Conservation (phyloP, 2,888 invertebrate species). For the Heteropelma amictum region DNA sequence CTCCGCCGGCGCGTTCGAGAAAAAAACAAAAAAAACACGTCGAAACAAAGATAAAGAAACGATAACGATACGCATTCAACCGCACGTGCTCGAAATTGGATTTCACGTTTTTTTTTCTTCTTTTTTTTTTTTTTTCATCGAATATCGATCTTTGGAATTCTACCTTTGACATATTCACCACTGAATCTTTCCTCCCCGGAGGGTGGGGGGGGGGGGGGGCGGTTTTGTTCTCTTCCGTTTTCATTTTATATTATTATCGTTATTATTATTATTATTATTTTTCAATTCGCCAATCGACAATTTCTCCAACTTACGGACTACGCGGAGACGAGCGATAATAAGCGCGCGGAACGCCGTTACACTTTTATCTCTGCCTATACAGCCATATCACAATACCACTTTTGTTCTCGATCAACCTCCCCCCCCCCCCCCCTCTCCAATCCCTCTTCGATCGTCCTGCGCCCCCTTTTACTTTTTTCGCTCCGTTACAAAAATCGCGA, state of each 20-base stretch:
- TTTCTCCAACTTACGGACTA: constrained; percentile 19
- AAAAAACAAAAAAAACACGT: neutral
- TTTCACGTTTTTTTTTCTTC: no score
- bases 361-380: constrained; percentile 62
- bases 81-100: neutral
- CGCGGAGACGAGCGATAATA: constrained; percentile 31
- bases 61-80: neutral
- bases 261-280: constrained; percentile 29
- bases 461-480: constrained; percentile 25
- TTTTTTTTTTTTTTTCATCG: no score
- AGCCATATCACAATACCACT: constrained; percentile 68
- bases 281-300: constrained; percentile 51
- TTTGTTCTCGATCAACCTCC: constrained; percentile 45
- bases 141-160: constrained; percentile 44
- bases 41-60: no score
- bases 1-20: neutral
- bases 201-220: no score
- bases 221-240: neutral
- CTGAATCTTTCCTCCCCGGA: constrained; percentile 17
- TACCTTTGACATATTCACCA: constrained; percentile 46
- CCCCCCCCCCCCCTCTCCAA: neutral
- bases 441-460: neutral
- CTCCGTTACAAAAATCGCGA: constrained; percentile 53
- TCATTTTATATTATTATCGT: neutral
- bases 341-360: constrained; percentile 56